Base-by-base conservation (phyloP, 2,113 vertebrate genomes). In the Lagopus muta region DNA sequence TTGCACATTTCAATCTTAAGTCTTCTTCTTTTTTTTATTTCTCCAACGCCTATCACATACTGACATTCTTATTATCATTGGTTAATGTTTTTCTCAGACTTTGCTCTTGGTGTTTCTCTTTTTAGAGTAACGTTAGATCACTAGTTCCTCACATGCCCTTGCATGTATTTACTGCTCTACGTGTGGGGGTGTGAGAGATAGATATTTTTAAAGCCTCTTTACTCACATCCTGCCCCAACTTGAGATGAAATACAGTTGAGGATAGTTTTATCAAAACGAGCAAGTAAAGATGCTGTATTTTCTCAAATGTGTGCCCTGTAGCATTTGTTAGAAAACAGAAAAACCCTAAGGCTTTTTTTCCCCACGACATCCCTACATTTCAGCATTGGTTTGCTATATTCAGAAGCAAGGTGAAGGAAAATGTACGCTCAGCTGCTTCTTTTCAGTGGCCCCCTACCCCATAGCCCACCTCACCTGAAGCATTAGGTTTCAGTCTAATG, bases 191-290 rank as follows among this genome's bases (percentile, higher is more conserved):
- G 48, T 76, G 43, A 43, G 38, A 38, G 50, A 75, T 8, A 72
- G 57, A 77, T 70, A 20, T 93, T 86, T 60, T 75, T 57, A 77
- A 93, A 77, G 34, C 61, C 60, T 92, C 36, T 87, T 92, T 88
- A 47, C 12, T 95, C 85, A 25, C 32, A 73, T 94, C 90, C 72
- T 86, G 17, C 48, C 57, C 55, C 54, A 90, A 54, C 76, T 91
- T 50, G 38, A 72, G 48, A 30, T 70, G 12, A 61, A 73, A 67
- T 67, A 83, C 79, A 74, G 34, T 6, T 76, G 57, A 74, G 42
- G n/a, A 65, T 72, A 55, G 28, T 88, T 94, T 82, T 86, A 69
- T 71, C 58, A 82, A 86, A 89, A 75, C 24, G 61, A 86, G 60
- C 11, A 58, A 55, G 64, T 32, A 75, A 88, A 74, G 83, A 36